These are phyloP conservation scores for Poeciliopsis retropinna DNA, from an alignment of 2,113 vertebrate species.

Conservation along the genomic window DNA sequence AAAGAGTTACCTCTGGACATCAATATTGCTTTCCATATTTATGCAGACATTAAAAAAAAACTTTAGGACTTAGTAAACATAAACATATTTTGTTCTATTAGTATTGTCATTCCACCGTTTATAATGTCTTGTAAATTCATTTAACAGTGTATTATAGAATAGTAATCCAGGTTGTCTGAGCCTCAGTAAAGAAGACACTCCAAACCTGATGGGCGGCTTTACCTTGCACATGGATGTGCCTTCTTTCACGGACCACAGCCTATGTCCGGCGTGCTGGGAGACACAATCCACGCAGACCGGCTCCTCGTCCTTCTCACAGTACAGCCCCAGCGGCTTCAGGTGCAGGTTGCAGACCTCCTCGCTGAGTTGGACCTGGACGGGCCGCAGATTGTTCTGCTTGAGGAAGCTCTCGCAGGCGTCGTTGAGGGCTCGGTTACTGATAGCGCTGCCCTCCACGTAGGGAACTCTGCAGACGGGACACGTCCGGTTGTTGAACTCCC, in stretches of 20 bases:
- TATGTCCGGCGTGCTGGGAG: conserved; percentile 61
- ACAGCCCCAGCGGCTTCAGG: conserved; percentile 71
- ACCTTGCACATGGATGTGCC: conserved; percentile 69
- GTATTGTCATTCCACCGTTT: too few species aligned
- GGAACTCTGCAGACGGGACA: conserved; percentile 71
- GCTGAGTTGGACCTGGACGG: fast-evolving
- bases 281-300: conserved; percentile 78
- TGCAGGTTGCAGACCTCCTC: conserved; percentile 67
- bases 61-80: neutral
- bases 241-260: conserved; percentile 35
- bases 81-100: neutral
- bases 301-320: conserved; percentile 78
- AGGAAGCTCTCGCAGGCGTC: conserved; percentile 65
- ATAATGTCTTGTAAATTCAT: neutral
- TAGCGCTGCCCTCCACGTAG: conserved; percentile 37
- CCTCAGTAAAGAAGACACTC: neutral
- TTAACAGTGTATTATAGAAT: neutral
- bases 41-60: neutral
- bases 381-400: conserved; percentile 17
- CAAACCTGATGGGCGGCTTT: neutral
- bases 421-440: conserved; percentile 66
- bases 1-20: neutral
- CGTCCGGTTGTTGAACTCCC: neutral
- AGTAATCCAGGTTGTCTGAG: neutral
- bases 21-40: neutral